Base-by-base conservation (phyloP, 2,113 vertebrate species). In the Trogon melanurus region DNA sequence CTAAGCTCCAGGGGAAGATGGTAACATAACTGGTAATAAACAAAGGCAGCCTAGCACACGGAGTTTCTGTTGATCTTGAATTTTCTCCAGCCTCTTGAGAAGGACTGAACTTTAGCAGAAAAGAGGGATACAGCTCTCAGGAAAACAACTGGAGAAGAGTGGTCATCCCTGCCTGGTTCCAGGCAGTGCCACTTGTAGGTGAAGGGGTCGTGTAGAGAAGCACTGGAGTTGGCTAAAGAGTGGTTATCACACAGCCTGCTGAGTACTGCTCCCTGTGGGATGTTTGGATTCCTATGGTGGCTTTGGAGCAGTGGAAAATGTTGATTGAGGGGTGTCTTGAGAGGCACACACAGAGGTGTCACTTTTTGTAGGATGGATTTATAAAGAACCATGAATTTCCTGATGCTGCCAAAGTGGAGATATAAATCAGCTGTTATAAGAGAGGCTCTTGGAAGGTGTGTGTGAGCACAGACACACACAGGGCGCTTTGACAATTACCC, bases 61-160 rank as follows among this genome's bases (percentile, higher is more conserved):
- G 65, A 41, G 56, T 72, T 85, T 91, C 48, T 91, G 95, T 79
- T 96, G 83, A 60, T 88, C 78, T 87, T 91, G 67, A 86, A 30
- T 84, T 69, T 50, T 85, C 72, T 91, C 87, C 81, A 91, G 48
- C 27, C 45, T 86, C 53, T 91, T 80, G 36, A 69, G 85, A 90
- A 74, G 66, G 45, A 61, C 67, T 90, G 78, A 88, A 86, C 71
- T 78, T 94, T 26, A 50, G 51, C 65, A 88, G 65, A 73, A 84
- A 69, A 88, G 61, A 66, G 38, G 41, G 50, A 30, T 32, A 44
- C 15, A 41, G 29, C 53, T 51, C 48, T 78, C 21, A 67, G 67
- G 32, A 79, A 80, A 91, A 60, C 16, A 60, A 32, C 51, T 34
- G n/a, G 47, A 66, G 53, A 67, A 84, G 19, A 44, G 25, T 10